Evolutionary conservation across 2,113 vertebrate species (phyloP).

Genomic region (Tenrec ecaudatus): DNA sequence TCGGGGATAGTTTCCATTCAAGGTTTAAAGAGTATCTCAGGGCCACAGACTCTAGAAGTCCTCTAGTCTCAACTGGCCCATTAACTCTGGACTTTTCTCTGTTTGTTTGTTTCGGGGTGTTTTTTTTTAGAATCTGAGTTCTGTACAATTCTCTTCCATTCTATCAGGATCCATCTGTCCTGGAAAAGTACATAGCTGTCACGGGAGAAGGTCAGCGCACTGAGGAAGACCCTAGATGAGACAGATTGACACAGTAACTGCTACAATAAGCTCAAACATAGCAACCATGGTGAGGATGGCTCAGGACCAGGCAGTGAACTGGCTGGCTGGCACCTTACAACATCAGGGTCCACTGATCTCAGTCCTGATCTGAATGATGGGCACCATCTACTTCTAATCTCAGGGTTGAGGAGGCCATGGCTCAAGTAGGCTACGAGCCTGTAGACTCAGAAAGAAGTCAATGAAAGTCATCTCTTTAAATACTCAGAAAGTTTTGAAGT

Average conservation of each 20-base stretch:
- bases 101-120: too few species aligned
- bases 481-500: background rate
- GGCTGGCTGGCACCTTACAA: too few species aligned
- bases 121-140: background rate
- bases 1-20: background rate
- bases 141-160: background rate
- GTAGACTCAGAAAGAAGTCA: background rate
- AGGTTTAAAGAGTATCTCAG: background rate
- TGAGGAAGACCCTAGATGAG: too few species aligned
- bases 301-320: too few species aligned
- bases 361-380: background rate
- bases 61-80: background rate
- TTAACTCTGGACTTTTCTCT: background rate
- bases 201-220: too few species aligned
- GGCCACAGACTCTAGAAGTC: background rate
- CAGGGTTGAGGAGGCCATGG: background rate
- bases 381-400: background rate
- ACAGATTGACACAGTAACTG: too few species aligned
- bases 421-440: background rate
- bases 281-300: too few species aligned
- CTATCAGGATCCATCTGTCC: background rate
- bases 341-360: too few species aligned
- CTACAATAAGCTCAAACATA: too few species aligned
- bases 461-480: conserved; percentile 1
- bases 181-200: too few species aligned